Conservation (phyloP, 2,888 invertebrate species). For the Agonum fuliginosum region DNA sequence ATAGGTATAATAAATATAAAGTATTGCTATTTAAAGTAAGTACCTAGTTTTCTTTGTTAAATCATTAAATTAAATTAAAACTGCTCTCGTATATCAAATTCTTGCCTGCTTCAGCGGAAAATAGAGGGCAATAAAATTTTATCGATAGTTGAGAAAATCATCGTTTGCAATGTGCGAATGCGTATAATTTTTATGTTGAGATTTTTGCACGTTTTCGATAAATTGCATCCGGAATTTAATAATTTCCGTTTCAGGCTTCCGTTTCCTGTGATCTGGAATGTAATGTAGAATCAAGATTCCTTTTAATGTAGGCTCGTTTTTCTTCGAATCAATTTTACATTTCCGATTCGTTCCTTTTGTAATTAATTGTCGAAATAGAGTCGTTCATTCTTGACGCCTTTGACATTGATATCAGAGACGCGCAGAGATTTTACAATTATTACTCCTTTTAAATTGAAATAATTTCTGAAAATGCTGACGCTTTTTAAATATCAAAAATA, state of each 20-base stretch:
- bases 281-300: slow-evolving; percentile 34
- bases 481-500: too few species aligned
- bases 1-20: too few species aligned
- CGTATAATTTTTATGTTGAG: slow-evolving; percentile 30
- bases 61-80: too few species aligned
- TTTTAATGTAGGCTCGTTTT: slow-evolving; percentile 20
- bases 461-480: too few species aligned
- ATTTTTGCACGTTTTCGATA: slow-evolving; percentile 42
- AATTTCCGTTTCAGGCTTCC: slow-evolving; percentile 23
- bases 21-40: too few species aligned
- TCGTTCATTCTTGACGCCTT: background rate
- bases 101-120: too few species aligned
- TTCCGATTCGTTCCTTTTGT: slow-evolving; percentile 1
- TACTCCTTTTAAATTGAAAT: too few species aligned
- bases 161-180: background rate
- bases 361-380: slow-evolving; percentile 33
- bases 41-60: too few species aligned
- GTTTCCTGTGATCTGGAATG: slow-evolving; percentile 20
- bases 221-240: slow-evolving; percentile 41
- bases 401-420: too few species aligned
- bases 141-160: background rate
- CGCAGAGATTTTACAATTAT: too few species aligned
- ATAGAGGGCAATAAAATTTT: background rate
- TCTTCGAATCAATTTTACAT: slow-evolving; percentile 11
- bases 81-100: too few species aligned